Base-by-base conservation (phyloP, 2,113 vertebrate species). In the Crocuta crocuta region DNA sequence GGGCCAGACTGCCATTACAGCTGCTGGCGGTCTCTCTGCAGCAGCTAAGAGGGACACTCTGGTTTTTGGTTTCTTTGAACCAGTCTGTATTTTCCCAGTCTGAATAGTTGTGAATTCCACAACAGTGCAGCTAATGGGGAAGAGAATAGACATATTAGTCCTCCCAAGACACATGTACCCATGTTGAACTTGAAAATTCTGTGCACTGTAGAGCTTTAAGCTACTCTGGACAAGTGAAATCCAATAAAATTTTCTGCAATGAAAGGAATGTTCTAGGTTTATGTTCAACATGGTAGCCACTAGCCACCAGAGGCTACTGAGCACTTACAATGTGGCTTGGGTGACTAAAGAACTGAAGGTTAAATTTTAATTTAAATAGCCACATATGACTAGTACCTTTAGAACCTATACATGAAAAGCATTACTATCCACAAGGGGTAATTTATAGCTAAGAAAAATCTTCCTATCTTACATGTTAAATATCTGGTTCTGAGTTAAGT, bases 1-100 rank as follows among this genome's bases (percentile, higher is more conserved):
- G 99, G 82, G 98, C 98, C 95, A 99, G 98, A 39, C 99, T 99
- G 93, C 99, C 99, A 1, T 99, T 99, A 86, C 99, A 99, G 97
- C 99, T 99, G 98, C 97, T 99, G 96, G 99, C 98, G 74, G 96
- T 98, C 94, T 99, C 99, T 98, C 99, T 99, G 98, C 99, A 99
- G 98, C 99, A 99, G 98, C 99, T 99, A 31, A 99, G 99, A 0
- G 99, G 99, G 39, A 99, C 99, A 0, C 99, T 99, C 99, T 99
- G 99, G 96, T 99, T 99, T 98, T 99, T 99, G 17, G 99, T 99
- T 98, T 99, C 99, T 94, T 99, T 99, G 98, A 99, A 99, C 99
- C 99, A 99, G 95, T 98, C 98, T 2, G 99, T 99, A 48, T 99
- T 99, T 98, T 99, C 99, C 99, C 99, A 99, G 98, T 99, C 99